Evolutionary conservation across 2,113 vertebrate species (phyloP).

Genomic region (Epinephelus lanceolatus): DNA sequence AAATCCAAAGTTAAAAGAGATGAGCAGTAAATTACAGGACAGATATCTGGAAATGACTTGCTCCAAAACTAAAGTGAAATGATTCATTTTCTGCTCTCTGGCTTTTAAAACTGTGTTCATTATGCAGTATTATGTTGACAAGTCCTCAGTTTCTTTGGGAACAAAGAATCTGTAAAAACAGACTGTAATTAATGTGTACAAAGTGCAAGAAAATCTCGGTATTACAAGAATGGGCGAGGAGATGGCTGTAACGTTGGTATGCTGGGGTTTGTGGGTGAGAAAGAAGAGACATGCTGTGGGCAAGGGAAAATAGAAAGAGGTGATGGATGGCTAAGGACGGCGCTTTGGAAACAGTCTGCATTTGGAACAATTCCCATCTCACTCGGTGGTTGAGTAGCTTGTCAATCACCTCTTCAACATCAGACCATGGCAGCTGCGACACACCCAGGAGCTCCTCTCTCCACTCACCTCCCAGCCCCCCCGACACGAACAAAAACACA

Average conservation of each 20-base stretch:
- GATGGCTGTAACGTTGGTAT: neutral
- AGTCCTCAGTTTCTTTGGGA: neutral
- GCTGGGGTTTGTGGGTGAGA: neutral
- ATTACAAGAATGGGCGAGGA: neutral
- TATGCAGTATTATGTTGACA: neutral
- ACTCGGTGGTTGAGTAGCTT: slow-evolving; percentile 10
- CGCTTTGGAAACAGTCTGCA: slow-evolving; percentile 3
- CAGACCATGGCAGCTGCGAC: slow-evolving; percentile 13
- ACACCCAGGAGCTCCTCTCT: slow-evolving; percentile 2
- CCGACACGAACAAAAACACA: neutral
- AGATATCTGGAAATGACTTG: neutral
- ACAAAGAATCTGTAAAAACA: neutral
- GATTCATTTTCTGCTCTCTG: neutral
- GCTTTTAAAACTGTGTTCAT: neutral
- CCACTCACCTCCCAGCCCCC: neutral
- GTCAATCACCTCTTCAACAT: slow-evolving; percentile 33
- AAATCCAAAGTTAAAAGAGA: neutral
- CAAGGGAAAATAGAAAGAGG: neutral
- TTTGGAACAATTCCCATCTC: slow-evolving; percentile 30
- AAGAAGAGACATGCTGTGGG: neutral
- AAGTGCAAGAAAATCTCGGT: neutral
- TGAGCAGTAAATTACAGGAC: neutral
- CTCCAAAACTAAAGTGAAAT: neutral
- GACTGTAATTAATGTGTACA: neutral
- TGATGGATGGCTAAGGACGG: slow-evolving; percentile 7